Percentiles rank a stretch among this genome's conserved stretches.
Evolutionary conservation across 2,888 invertebrate species (phyloP).

Genomic region (Muscina levida): DNA sequence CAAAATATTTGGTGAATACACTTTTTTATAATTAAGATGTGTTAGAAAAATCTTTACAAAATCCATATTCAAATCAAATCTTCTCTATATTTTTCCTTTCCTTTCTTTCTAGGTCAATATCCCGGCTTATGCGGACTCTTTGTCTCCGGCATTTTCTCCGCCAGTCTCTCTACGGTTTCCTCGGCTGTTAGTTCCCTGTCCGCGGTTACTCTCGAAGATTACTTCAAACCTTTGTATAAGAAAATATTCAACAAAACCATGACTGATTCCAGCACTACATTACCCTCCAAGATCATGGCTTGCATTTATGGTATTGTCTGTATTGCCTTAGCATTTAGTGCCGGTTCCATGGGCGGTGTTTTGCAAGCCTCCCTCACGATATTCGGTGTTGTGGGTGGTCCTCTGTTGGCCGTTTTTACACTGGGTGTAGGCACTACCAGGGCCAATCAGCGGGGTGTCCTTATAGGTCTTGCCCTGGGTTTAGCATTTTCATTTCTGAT

Average conservation of each 20-base stretch:
- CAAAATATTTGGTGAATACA: too few species aligned
- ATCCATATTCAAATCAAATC: too few species aligned
- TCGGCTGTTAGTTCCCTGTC: constrained; percentile 94
- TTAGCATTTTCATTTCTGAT: constrained; percentile 88
- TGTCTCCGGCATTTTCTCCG: constrained; percentile 95
- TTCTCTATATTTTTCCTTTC: background rate
- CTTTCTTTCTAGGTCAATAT: constrained; percentile 77
- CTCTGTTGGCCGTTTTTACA: constrained; percentile 90
- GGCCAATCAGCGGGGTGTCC: constrained; percentile 87
- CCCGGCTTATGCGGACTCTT: constrained; percentile 94
- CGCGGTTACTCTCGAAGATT: constrained; percentile 94
- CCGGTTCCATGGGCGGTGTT: constrained; percentile 90
- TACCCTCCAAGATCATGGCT: constrained; percentile 86
- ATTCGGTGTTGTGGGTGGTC: constrained; percentile 93
- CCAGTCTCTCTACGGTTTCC: constrained; percentile 93
- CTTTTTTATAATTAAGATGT: too few species aligned
- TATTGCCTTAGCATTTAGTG: constrained; percentile 89
- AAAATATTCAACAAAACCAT: constrained; percentile 78
- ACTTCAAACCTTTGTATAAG: constrained; percentile 83
- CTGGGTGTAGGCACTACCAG: constrained; percentile 90
- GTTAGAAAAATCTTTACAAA: too few species aligned
- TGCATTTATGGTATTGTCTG: constrained; percentile 88
- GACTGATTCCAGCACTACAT: constrained; percentile 80
- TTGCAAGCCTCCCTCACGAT: constrained; percentile 91
- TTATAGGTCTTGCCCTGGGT: constrained; percentile 84